Base-by-base conservation (phyloP, 2,888 invertebrate species). In the Oscheius onirici region DNA sequence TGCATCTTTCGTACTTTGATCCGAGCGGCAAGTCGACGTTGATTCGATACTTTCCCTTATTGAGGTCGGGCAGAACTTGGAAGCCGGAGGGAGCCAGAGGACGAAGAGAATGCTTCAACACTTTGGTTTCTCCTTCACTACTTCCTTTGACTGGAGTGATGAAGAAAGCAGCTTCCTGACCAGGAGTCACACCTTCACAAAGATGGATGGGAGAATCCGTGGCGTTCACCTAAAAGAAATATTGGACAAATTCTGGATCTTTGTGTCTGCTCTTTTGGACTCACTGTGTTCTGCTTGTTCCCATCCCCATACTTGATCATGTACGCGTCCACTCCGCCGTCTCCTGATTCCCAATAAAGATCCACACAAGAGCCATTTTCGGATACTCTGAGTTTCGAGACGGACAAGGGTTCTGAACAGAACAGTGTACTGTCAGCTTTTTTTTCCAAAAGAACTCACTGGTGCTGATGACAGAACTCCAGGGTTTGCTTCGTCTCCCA, bases 401-500 rank as follows among this genome's bases (percentile, higher is more conserved):
- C 49, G n/a, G 76, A 61, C 2, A 75, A 68, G 6, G 79, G 79
- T 66, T 73, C 78, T 78, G 67, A 55, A 70, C 61, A 22, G 13
- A 6, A 13, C 6, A 58, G 58, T 28, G 5, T 58, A n/a, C 34
- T 55, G 10, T 22, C n/a, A 17, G 22, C 10, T 13, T 55, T 26
- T 55, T 11, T 10, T 11, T 6, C 11, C 28, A 55, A 8, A 43
- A 34, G 13, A n/a, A 43, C 83, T 69, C 24, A 86, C 86, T 85
- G 8, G 86, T 86, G 0, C 86, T 84, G 26, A 86, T 44, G 0
- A 81, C 79, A 0, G 80, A 75, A 11, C 75, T 80, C 86, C 86
- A 86, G 22, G 86, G 86, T 51, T 74, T 58, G 69, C 83, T 83
- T 43, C 74, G 82, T 60, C 86, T 70, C n/a, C 83, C 84, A n/a